Evolutionary conservation across 1,140 invertebrate species (phyloP).

Genomic region (Chironomus tepperi): DNA sequence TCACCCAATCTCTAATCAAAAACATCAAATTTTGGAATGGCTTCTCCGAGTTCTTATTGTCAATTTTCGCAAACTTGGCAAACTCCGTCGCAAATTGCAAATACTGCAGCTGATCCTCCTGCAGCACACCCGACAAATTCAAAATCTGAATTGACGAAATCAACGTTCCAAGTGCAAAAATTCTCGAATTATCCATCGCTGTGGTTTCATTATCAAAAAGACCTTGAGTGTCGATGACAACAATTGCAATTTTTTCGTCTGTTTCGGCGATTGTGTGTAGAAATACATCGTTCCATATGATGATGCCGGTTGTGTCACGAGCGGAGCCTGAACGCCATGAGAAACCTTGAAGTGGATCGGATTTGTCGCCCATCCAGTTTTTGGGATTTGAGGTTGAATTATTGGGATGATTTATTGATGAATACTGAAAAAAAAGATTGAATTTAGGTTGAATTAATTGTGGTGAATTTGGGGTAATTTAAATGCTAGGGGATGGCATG

Average conservation of each 20-base stretch:
- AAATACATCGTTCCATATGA: conserved; percentile 60
- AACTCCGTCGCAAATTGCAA: conserved; percentile 66
- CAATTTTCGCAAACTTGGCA: conserved; percentile 57
- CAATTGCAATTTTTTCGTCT: conserved; percentile 45
- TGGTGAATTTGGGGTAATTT: too few species aligned
- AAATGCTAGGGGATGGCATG: too few species aligned
- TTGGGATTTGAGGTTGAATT: not conserved
- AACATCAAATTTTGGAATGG: conserved; percentile 63
- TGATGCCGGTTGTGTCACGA: conserved; percentile 58
- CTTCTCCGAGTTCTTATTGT: conserved; percentile 44
- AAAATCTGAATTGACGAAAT: conserved; percentile 56
- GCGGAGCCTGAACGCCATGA: conserved; percentile 52
- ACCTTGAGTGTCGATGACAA: conserved; percentile 64
- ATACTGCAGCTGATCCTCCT: conserved; percentile 60
- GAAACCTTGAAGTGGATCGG: conserved; percentile 40
- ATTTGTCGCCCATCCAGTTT: conserved; percentile 43
- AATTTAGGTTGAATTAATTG: not conserved
- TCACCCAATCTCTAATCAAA: conserved; percentile 45
- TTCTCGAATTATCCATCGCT: conserved; percentile 60
- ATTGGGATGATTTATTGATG: not conserved
- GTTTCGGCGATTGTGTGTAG: conserved; percentile 40
- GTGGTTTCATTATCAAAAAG: conserved; percentile 62
- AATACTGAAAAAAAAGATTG: not conserved
- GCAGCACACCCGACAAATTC: conserved; percentile 56
- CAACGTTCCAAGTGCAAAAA: conserved; percentile 58